Conservation (phyloP, 2,797 vertebrate genomes). For the Enoplosus armatus region DNA sequence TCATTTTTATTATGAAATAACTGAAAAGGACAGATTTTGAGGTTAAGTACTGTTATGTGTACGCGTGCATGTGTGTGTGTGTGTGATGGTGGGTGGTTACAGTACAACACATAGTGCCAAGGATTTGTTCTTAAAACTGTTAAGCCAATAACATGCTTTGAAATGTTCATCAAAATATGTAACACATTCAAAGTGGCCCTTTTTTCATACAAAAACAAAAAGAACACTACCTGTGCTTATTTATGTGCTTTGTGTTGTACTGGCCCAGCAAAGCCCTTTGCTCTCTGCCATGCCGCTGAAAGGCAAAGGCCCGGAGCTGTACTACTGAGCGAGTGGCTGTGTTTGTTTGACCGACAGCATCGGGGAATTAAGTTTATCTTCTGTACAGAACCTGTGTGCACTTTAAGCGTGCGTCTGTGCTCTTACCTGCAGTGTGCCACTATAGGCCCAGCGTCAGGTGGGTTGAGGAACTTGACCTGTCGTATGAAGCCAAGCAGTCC, state of each 20-base stretch:
- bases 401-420: background rate
- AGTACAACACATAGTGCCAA: background rate
- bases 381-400: background rate
- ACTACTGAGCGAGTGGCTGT: background rate
- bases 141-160: background rate
- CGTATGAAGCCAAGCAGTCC: conserved; percentile 96
- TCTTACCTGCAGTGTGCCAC: conserved; percentile 96
- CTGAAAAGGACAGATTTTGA: background rate
- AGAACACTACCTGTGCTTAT: background rate
- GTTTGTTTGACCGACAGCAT: conserved; percentile 24
- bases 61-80: background rate
- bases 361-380: conserved; percentile 12
- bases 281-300: background rate
- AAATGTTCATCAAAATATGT: background rate
- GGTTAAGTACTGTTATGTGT: background rate
- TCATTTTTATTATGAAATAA: no score
- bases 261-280: background rate
- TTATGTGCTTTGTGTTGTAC: background rate
- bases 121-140: background rate
- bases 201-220: background rate
- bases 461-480: conserved; percentile 98
- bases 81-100: background rate
- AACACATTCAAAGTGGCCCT: background rate
- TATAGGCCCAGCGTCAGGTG: conserved; percentile 93
- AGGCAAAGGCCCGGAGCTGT: background rate